A percentile compares a stretch with the other conserved stretches of the same genome.
phyloP scores from a whole-genome alignment of 2,888 invertebrate genomes.

The Tuta absoluta region DNA sequence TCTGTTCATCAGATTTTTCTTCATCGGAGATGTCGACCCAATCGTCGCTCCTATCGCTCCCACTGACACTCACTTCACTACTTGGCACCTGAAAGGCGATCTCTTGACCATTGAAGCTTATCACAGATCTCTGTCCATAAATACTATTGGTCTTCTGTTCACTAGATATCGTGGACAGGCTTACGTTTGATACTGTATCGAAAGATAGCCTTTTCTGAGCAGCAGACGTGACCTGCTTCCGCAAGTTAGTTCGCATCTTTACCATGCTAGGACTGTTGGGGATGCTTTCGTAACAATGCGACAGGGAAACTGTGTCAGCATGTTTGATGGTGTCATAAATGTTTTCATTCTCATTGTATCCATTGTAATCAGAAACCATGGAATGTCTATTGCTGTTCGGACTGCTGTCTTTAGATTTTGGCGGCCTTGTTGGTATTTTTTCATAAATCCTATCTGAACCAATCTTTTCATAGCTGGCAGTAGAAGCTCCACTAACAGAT shows the following conservation, averaged over 20 bases:
- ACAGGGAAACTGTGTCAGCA: slow-evolving; percentile 70
- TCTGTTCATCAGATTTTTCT: slow-evolving; percentile 73
- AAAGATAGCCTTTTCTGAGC: slow-evolving; percentile 71
- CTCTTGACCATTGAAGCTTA: slow-evolving; percentile 76
- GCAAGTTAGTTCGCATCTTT: slow-evolving; percentile 65
- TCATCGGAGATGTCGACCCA: slow-evolving; percentile 85
- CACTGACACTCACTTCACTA: slow-evolving; percentile 82
- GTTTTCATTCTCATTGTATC: slow-evolving; percentile 78
- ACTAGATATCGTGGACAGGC: slow-evolving; percentile 79
- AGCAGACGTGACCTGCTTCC: slow-evolving; percentile 60
- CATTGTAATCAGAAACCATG: slow-evolving; percentile 64
- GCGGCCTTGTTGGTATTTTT: slow-evolving; percentile 63
- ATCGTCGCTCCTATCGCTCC: slow-evolving; percentile 84
- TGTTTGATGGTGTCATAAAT: slow-evolving; percentile 84
- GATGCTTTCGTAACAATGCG: slow-evolving; percentile 83
- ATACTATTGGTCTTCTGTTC: slow-evolving; percentile 83
- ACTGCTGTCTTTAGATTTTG: slow-evolving; percentile 66
- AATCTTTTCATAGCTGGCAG: slow-evolving; percentile 74
- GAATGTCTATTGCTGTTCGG: slow-evolving; percentile 68
- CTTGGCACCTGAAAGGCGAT: slow-evolving; percentile 78
- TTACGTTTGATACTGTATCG: slow-evolving; percentile 74
- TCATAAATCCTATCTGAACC: slow-evolving; percentile 76
- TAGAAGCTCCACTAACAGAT: slow-evolving; percentile 72
- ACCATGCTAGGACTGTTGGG: slow-evolving; percentile 77
- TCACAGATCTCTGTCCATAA: slow-evolving; percentile 78